These are phyloP conservation scores for Chrysochloris asiatica DNA, from an alignment of 2,113 vertebrate species.

Conservation along the genomic window DNA sequence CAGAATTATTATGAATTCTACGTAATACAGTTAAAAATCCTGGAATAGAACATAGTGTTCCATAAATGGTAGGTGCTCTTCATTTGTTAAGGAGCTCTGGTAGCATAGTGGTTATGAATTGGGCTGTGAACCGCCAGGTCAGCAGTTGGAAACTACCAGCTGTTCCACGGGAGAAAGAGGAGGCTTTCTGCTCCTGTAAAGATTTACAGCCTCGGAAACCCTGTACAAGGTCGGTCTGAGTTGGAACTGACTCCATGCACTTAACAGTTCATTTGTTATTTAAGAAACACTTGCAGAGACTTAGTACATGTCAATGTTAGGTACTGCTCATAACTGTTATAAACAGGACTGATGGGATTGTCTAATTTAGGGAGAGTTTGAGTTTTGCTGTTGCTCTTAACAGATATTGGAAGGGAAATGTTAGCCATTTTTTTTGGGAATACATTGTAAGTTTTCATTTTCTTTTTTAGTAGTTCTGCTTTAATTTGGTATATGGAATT, in stretches of 20 bases:
- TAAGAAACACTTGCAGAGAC: neutral
- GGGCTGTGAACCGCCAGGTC: too few species aligned
- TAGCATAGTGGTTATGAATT: too few species aligned
- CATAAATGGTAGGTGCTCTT: neutral
- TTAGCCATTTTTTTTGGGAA: neutral
- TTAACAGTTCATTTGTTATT: too few species aligned
- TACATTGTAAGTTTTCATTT: constrained; percentile 17
- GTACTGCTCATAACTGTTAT: neutral
- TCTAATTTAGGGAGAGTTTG: neutral
- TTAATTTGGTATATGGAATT: neutral
- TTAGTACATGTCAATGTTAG: neutral
- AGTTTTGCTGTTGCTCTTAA: neutral
- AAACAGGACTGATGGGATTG: neutral
- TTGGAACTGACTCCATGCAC: too few species aligned
- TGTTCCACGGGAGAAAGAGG: too few species aligned
- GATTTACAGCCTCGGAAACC: too few species aligned
- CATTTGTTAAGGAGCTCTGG: too few species aligned
- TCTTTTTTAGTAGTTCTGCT: constrained; percentile 21
- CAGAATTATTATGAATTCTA: neutral
- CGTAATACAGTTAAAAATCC: neutral
- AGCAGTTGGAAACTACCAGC: too few species aligned
- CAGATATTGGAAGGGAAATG: neutral
- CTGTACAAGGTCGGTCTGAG: too few species aligned
- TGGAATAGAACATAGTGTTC: neutral
- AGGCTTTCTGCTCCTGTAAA: too few species aligned